These are phyloP conservation scores for Aselliscus stoliczkanus DNA, from an alignment of 2,797 vertebrate genomes.

Conservation along the genomic window DNA sequence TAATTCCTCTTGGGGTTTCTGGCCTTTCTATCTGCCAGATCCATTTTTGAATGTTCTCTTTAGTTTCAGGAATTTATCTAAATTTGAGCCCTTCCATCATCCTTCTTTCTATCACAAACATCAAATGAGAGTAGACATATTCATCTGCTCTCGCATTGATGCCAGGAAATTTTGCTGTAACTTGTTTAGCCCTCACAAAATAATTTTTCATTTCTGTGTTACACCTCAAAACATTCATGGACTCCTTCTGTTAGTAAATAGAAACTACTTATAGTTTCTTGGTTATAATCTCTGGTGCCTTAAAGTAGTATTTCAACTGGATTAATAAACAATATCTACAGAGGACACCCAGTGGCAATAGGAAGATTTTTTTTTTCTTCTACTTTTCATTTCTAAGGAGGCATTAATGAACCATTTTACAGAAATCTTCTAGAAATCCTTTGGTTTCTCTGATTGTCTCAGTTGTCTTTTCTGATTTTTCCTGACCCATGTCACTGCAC, in stretches of 20 bases:
- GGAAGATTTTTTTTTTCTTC: background rate
- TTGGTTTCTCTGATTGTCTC: background rate
- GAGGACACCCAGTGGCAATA: background rate
- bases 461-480: background rate
- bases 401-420: background rate
- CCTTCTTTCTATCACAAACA: slow-evolving; percentile 12
- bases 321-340: background rate
- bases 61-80: slow-evolving; percentile 23
- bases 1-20: slow-evolving; percentile 38
- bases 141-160: slow-evolving; percentile 44
- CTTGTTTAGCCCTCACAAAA: slow-evolving; percentile 23
- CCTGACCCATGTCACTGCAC: background rate
- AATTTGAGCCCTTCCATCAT: background rate
- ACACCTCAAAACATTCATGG: background rate
- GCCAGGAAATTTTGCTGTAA: slow-evolving; percentile 36
- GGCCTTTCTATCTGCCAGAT: background rate
- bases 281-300: background rate
- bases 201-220: background rate
- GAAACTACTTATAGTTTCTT: background rate
- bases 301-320: background rate
- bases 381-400: background rate
- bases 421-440: background rate
- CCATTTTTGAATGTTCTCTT: background rate
- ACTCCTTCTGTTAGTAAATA: background rate
- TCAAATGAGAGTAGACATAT: slow-evolving; percentile 32